These are phyloP conservation scores for Microctenopoma steveboyesi DNA, from an alignment of 2,797 vertebrate genomes.

Conservation along the genomic window DNA sequence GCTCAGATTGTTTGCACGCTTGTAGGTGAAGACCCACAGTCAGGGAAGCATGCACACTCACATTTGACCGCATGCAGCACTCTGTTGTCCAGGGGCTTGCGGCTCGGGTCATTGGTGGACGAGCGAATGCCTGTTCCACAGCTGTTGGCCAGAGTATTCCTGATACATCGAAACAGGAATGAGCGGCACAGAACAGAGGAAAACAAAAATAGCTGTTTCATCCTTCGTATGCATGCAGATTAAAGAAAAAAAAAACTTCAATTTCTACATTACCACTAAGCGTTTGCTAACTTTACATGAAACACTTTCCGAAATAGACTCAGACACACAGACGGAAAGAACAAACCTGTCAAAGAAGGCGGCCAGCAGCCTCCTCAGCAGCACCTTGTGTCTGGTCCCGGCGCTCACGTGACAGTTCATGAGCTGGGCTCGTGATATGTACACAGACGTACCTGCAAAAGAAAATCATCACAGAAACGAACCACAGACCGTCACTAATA, in stretches of 20 bases:
- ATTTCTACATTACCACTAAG: constrained; percentile 49
- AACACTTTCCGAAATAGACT: constrained; percentile 63
- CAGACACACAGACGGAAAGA: constrained; percentile 31
- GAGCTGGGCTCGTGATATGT: constrained; percentile 94
- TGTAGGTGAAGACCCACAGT: constrained; percentile 23
- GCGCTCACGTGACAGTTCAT: constrained; percentile 99
- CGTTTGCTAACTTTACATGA: constrained; percentile 47
- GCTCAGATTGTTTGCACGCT: constrained; percentile 27
- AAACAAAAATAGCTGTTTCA: constrained; percentile 43
- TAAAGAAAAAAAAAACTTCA: constrained; percentile 19
- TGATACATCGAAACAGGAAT: constrained; percentile 60
- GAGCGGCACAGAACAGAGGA: constrained; percentile 33
- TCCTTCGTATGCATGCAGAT: constrained; percentile 12
- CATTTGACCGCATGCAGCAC: constrained; percentile 95
- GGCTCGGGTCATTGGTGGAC: constrained; percentile 93
- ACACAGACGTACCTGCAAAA: constrained; percentile 88
- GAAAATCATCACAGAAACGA: background rate
- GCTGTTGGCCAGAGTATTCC: constrained; percentile 95
- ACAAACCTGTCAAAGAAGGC: constrained; percentile 96
- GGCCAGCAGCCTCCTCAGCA: constrained; percentile 92
- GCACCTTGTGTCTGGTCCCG: constrained; percentile 94
- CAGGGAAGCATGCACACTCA: constrained; percentile 72
- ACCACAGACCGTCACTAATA: background rate
- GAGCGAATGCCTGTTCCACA: constrained; percentile 96
- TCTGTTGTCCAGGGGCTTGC: constrained; percentile 94